These are phyloP conservation scores for Candoia aspera DNA, from an alignment of 2,113 vertebrate genomes.

Conservation along the genomic window DNA sequence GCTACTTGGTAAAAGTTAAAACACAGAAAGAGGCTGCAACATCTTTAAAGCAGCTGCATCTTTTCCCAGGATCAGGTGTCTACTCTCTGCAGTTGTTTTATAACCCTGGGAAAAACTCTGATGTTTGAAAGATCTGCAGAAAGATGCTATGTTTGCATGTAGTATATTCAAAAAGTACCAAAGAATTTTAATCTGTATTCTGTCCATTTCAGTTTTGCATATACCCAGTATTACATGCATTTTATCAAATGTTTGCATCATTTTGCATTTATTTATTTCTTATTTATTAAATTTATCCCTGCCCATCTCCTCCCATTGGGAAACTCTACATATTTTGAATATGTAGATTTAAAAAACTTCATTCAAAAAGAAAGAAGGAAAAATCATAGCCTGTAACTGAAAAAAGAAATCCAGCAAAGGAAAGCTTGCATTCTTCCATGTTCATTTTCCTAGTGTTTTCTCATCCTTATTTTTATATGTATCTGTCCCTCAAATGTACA, in stretches of 20 bases:
- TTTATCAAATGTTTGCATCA: neutral
- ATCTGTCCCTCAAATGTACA: neutral
- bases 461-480: neutral
- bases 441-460: neutral
- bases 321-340: too few species aligned
- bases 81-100: neutral
- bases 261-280: too few species aligned
- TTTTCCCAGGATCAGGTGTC: neutral
- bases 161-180: neutral
- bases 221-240: neutral
- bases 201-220: neutral
- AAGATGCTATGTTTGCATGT: neutral
- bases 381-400: neutral
- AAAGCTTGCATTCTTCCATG: neutral
- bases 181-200: neutral
- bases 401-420: neutral
- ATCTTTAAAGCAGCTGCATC: neutral
- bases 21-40: neutral
- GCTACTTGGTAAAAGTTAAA: neutral
- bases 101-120: neutral
- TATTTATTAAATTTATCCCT: too few species aligned
- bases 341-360: neutral
- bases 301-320: too few species aligned
- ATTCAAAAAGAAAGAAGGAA: neutral
- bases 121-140: neutral